Base-by-base conservation (phyloP, 2,888 invertebrate genomes). In the Dione vanillae region DNA sequence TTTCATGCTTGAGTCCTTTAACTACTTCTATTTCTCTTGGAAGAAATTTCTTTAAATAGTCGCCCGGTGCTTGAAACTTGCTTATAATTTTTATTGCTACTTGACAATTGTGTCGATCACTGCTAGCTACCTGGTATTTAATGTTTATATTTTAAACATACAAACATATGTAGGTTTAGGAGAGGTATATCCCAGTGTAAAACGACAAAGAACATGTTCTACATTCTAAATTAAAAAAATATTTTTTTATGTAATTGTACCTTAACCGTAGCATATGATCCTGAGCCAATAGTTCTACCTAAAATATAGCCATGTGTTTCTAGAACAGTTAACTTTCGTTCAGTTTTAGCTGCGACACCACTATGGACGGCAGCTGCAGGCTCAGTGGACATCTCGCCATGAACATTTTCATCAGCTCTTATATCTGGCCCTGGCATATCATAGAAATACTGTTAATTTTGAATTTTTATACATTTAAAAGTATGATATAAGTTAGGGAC, bases 1-100 rank as follows among this genome's bases (percentile, higher is more conserved):
- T 96, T 67, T 96, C 95, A 93, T 97, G 97, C 81, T 95, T 95
- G 70, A 97, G 87, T 20, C 96, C 96, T 87, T 96, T 97, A 0
- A 97, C 97, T 19, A 97, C 96, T 86, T 97, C 96, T 74, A 97
- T 96, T 92, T 97, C 97, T 76, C 97, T 94, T 0, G 97, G 97
- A 68, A 97, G 85, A 85, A 97, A 97, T 89, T 96, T 97, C 82
- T 95, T 95, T 47, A 97, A 91, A 82, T 97, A 97, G 84, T 97
- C 96, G n/a, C 95, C 93, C 0, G 97, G 96, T 2, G 97, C 96
- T 87, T 96, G 96, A 76, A 96, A 95, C 85, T 97, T 97, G 76
- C 97, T 96, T 72, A 97, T 96, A 74, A 97, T 97, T 94, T 97
- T 97, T 70, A 97, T 95, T 45, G 97, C 97, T 62, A 97, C 97